Percentiles rank a stretch among this genome's conserved stretches.
phyloP scores from a whole-genome alignment of 2,797 vertebrate species.

The Melanotaenia maccullochi region DNA sequence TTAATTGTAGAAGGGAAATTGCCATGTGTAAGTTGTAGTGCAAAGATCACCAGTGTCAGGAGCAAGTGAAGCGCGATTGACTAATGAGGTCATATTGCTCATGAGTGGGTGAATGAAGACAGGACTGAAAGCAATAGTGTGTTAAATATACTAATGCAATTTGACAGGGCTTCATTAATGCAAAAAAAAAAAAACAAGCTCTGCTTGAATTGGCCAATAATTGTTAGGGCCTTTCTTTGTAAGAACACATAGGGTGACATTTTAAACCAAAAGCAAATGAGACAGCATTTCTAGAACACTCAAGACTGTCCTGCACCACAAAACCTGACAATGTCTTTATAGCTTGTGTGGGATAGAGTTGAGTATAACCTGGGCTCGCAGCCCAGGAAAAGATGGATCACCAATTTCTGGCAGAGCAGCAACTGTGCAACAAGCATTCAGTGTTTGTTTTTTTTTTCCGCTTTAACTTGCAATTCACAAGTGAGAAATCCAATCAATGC shows the following conservation, averaged over 20 bases:
- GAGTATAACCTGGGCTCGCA: conserved; percentile 70
- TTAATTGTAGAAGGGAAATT: conserved; percentile 28
- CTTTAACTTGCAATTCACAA: conserved; percentile 57
- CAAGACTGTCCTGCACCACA: conserved; percentile 48
- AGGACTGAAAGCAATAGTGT: conserved; percentile 44
- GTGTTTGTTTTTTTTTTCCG: conserved; percentile 41
- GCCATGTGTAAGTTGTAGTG: conserved; percentile 22
- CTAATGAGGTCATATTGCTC: conserved; percentile 61
- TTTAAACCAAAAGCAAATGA: conserved; percentile 56
- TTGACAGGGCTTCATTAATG: conserved; percentile 34
- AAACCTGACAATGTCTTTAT: conserved; percentile 73
- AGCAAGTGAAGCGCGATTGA: conserved; percentile 50
- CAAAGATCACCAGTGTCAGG: conserved; percentile 61
- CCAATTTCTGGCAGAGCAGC: conserved; percentile 64
- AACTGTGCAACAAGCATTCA: conserved; percentile 68
- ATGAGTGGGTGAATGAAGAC: conserved; percentile 52
- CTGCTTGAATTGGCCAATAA: conserved; percentile 27
- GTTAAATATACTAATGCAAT: conserved; percentile 43
- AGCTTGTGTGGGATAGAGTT: conserved; percentile 51
- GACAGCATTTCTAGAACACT: conserved; percentile 56
- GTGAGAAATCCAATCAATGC: conserved; percentile 57
- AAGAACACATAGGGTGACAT: conserved; percentile 31
- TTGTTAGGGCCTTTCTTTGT: conserved; percentile 26
- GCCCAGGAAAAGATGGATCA: conserved; percentile 78
- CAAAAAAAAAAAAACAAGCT: conserved; percentile 7